Conservation (phyloP, 2,797 vertebrate species). For the Anguilla pacifica region DNA sequence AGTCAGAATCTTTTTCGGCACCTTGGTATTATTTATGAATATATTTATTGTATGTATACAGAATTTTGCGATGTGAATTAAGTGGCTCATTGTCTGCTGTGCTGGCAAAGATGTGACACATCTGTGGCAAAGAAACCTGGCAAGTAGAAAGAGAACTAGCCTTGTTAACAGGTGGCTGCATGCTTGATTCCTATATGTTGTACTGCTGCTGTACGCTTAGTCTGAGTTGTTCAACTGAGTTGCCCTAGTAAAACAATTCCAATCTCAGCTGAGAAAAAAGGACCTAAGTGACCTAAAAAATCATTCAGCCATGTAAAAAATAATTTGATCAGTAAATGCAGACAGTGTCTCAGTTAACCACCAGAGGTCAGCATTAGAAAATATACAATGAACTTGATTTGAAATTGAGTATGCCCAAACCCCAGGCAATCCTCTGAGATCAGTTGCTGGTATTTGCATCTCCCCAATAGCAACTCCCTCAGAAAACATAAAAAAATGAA, state of each 20-base stretch:
- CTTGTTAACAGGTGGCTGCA: not conserved
- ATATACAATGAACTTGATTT: constrained; percentile 23
- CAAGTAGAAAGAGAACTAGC: not conserved
- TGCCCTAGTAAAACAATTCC: not conserved
- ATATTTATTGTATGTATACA: not conserved
- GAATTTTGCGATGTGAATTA: not conserved
- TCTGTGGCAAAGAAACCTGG: not conserved
- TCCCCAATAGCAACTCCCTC: not conserved
- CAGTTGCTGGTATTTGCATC: not conserved
- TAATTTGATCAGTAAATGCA: not conserved
- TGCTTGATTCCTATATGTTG: not conserved
- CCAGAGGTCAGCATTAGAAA: constrained; percentile 56
- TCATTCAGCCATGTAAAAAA: not conserved
- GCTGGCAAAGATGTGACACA: not conserved
- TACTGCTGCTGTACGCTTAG: not conserved
- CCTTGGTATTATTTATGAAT: too few species aligned
- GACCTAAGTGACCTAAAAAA: not conserved
- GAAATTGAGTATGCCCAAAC: not conserved
- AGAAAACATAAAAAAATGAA: not conserved
- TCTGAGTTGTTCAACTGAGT: not conserved
- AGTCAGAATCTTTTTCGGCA: too few species aligned
- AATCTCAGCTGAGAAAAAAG: not conserved
- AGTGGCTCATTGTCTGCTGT: not conserved
- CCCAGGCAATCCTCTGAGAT: not conserved
- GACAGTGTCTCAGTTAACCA: constrained; percentile 45